Evolutionary conservation across 2,113 vertebrate species (phyloP), one percentile per base, ranked within the genome.

Genomic region (Myocastor coypus): DNA sequence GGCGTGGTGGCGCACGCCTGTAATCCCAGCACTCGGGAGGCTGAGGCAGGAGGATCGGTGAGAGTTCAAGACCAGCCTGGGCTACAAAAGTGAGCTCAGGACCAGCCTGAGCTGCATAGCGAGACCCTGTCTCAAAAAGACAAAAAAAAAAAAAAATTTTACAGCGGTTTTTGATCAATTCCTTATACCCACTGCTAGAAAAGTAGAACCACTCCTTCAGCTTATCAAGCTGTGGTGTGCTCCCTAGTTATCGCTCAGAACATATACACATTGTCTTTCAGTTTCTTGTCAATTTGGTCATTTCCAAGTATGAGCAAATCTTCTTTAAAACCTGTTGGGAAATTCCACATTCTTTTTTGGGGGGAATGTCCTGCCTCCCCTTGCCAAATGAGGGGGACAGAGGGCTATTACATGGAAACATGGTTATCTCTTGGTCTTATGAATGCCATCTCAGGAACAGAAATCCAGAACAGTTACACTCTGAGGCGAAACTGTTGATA

Each of bases 341-440:
- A 90, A 84, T 55, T 78, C 81, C 26, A 10, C 63, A 81, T 64
- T 80, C 55, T 83, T 89, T 83, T 86, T 73, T 86, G 52, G 30
- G 83, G 66, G 85, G 69, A 55, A 61, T 66, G 34, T 13, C 55
- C 22, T 94, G 13, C 37, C 20, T 87, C 75, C 24, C 34, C 96
- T 94, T 75, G 57, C 61, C 46, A 94, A 89, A 52, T 20, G 52
- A 59, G 55, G 55, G n/a, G 13, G 7, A 13, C 42, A 59, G 52
- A 64, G 61, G 34, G 59, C 61, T 81, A n/a, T n/a, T 96, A 94
- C 30, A 30, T 11, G 73, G 64, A 69, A 94, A 97, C 52, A 87
- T 32, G 59, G 94, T 87, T 64, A 64, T 82, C 91, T 84, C 85
- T 34, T 24, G 34, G 57, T 71, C 46, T 89, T 85, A 30, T 37